These are phyloP conservation scores for Oxytorus armatus DNA, from an alignment of 2,888 invertebrate genomes.

Conservation along the genomic window DNA sequence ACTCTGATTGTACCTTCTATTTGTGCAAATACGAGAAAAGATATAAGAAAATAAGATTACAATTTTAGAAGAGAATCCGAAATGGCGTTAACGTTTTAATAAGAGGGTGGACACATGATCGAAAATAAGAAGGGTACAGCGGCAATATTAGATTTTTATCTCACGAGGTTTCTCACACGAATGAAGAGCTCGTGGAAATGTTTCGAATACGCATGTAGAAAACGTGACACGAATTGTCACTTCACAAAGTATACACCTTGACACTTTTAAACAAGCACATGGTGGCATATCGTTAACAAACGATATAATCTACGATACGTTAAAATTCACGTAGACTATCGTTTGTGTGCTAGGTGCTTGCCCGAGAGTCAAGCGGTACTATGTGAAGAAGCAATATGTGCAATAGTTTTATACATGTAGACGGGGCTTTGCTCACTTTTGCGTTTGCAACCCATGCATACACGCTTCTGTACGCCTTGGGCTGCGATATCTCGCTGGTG, in stretches of 20 bases:
- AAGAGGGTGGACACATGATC: not conserved
- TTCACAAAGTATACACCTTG: too few relatives aligned
- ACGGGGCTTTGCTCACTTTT: not conserved
- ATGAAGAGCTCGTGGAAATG: slow-evolving; percentile 23
- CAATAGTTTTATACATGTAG: too few relatives aligned
- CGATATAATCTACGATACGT: too few relatives aligned
- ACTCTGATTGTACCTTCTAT: too few relatives aligned
- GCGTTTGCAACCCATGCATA: not conserved
- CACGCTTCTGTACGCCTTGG: slow-evolving; percentile 16
- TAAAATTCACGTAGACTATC: too few relatives aligned
- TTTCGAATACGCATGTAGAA: too few relatives aligned
- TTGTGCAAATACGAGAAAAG: not conserved
- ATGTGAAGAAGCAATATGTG: too few relatives aligned
- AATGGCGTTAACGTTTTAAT: not conserved
- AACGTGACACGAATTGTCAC: too few relatives aligned
- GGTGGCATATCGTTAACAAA: too few relatives aligned
- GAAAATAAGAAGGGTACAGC: not conserved
- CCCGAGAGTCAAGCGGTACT: too few relatives aligned
- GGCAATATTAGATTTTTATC: slow-evolving; percentile 1
- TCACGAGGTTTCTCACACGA: slow-evolving; percentile 11
- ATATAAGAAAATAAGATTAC: not conserved
- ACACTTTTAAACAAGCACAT: too few relatives aligned
- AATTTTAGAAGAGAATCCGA: not conserved
- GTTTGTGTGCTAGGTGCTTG: too few relatives aligned
- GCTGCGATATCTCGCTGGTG: slow-evolving; percentile 22